These are phyloP conservation scores for Sinocyclocheilus anophthalmus DNA, from an alignment of 2,113 vertebrate genomes.

Conservation along the genomic window DNA sequence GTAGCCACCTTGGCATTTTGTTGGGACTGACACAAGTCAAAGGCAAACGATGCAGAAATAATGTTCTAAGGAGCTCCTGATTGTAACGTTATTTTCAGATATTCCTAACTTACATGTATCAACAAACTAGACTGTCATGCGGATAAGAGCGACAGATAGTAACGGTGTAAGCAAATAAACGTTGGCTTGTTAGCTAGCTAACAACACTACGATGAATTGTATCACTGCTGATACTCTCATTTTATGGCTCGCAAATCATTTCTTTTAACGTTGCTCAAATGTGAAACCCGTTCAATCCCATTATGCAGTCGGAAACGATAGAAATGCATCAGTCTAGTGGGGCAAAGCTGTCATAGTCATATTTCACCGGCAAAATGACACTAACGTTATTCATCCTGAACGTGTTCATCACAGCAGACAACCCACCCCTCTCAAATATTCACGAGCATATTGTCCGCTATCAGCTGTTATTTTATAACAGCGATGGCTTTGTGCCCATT, in stretches of 20 bases:
- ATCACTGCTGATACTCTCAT: not conserved
- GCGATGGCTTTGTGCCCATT: constrained; percentile 1
- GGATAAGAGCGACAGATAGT: not conserved
- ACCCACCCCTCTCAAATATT: not conserved
- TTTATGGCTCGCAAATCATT: not conserved
- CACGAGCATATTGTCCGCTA: constrained; percentile 8
- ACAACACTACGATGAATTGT: not conserved
- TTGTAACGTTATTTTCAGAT: not conserved
- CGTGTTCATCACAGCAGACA: not conserved
- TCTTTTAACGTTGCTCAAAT: not conserved
- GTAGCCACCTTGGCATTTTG: not conserved
- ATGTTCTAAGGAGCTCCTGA: not conserved
- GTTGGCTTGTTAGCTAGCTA: constrained; percentile 4
- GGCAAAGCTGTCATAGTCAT: not conserved
- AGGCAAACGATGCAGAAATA: not conserved
- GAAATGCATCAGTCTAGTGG: not conserved
- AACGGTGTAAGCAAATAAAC: not conserved
- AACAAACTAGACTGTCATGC: not conserved
- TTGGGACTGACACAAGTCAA: not conserved
- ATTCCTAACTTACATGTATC: not conserved
- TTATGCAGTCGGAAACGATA: too few relatives aligned
- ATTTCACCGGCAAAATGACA: not conserved
- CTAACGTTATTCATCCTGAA: not conserved
- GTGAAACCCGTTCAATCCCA: not conserved
- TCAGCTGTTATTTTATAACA: not conserved